Evolutionary conservation across 1,140 invertebrate genomes (phyloP), one percentile per base, ranked within the genome.

Genomic region (Drosophila rufa): DNA sequence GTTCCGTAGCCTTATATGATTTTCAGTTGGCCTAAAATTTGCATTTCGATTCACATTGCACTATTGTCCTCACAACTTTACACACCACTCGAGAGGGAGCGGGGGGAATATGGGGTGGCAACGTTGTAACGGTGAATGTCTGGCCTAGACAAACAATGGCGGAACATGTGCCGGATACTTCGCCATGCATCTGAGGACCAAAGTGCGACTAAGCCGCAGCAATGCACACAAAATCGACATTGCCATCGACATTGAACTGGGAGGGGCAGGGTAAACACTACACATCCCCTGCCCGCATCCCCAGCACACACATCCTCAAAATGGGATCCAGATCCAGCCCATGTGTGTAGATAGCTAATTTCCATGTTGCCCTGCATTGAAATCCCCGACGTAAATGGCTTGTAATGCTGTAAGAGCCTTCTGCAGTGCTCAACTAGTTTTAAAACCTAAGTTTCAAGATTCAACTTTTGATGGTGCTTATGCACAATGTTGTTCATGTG

Each of bases 311-410:
- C n/a, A 5, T n/a, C 62, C 25, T 2, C 11, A 11, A 43, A 53
- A 30, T 57, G 57, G 40, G 45, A 8, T 22, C 36, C 22, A 14
- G 17, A 55, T 46, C 15, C 57, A 53, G 48, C 33, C 60, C 48
- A 48, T 42, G 17, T 71, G 66, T 68, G 61, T 71, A 61, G 75
- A 86, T 67, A 71, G 61, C 82, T 75, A 71, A 85, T 82, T 85
- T 82, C 48, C 61, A 51, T 68, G 69, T 19, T 67, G 64, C 68
- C 42, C 30, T 47, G 46, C 48, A 58, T 30, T 17, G 43, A 83
- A 55, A 36, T 17, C 55, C 50, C 68, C 64, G 17, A 48, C 50
- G 42, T 57, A 67, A 76, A 80, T 68, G 73, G 69, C 67, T 57
- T 60, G 59, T 53, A 75, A 58, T 66, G 58, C 73, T 59, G 42